These are phyloP conservation scores for Branchinecta lindahli DNA, from an alignment of 1,140 invertebrate species.

Conservation along the genomic window DNA sequence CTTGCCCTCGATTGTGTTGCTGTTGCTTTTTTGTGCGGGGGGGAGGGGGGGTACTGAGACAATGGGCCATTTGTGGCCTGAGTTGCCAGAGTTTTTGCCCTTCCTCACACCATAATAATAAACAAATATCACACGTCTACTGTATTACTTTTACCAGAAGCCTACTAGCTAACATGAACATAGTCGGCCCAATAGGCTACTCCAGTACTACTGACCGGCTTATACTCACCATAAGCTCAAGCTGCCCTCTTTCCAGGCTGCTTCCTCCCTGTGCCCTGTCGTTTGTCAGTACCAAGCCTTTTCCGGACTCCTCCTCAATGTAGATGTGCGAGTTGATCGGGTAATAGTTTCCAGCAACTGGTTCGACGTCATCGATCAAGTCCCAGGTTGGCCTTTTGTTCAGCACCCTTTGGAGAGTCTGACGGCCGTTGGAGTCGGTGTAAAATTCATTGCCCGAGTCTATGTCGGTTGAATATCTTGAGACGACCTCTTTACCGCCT, in stretches of 20 bases:
- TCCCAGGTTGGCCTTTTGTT: conserved; percentile 37
- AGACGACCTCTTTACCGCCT: conserved; percentile 37
- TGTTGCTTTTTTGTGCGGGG: too few species aligned
- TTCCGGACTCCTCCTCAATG: conserved; percentile 24
- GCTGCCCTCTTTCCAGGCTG: conserved; percentile 6
- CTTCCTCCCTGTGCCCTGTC: conserved; percentile 36
- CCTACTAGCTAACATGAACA: too few species aligned
- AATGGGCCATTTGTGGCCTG: too few species aligned
- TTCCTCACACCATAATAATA: too few species aligned
- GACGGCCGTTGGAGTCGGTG: conserved; percentile 45
- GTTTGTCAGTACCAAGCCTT: conserved; percentile 5
- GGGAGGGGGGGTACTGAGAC: too few species aligned
- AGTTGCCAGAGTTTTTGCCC: too few species aligned
- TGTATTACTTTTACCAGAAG: too few species aligned
- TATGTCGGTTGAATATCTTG: conserved; percentile 27
- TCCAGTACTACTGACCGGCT: too few species aligned
- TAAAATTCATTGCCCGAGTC: conserved; percentile 34
- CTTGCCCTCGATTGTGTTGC: too few species aligned
- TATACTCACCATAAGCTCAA: conserved; percentile 38
- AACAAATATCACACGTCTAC: too few species aligned
- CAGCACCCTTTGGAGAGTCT: conserved; percentile 35
- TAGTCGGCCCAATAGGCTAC: too few species aligned
- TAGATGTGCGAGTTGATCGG: conserved; percentile 40
- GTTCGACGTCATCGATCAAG: conserved; percentile 36
- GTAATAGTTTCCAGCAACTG: conserved; percentile 42